Evolutionary conservation across 2,888 invertebrate species (phyloP), one percentile per base, ranked within the genome.

Genomic region (Junonia oenone): DNA sequence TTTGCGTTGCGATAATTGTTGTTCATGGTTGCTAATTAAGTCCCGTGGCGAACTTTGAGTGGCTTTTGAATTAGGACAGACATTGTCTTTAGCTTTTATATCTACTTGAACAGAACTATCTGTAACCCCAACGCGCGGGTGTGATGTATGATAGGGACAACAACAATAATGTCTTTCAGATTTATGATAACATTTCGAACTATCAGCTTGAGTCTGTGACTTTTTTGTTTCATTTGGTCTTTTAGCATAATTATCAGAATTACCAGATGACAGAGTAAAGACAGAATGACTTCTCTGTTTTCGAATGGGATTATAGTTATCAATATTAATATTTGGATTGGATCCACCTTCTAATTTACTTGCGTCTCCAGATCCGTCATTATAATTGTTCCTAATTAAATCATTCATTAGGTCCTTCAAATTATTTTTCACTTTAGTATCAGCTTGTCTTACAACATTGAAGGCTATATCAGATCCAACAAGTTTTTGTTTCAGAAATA

Each of bases 281-380:
- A 90, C 89, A 6, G 89, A 88, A 65, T 90, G 89, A 61, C 78
- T 87, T 67, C 81, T 79, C 53, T 81, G 81, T 54, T 68, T 79
- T 58, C 68, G 75, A n/a, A 68, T 50, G 31, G 68, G 58, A 61
- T 64, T 61, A 45, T 65, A 61, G 61, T 58, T 69, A n/a, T 75
- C 67, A 17, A 68, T 53, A 50, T 78, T 63, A 9, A 65, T 59
- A 62, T 76, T 73, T 6, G 75, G 68, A 51, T 68, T 71, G 13
- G 77, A 75, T 17, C 78, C 77, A 14, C 81, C 80, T 70, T 85
- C 83, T 51, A 88, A 63, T 68, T 84, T 87, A 67, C 83, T 83
- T n/a, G 88, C 89, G 68, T 90, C 90, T 6, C 90, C 90, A 6
- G 89, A 89, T 14, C 89, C 88, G 67, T 88, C 83, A 53, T 83